Evolutionary conservation across 2,113 vertebrate genomes (phyloP), one percentile per base, ranked within the genome.

Genomic region (Bubalus kerabau): DNA sequence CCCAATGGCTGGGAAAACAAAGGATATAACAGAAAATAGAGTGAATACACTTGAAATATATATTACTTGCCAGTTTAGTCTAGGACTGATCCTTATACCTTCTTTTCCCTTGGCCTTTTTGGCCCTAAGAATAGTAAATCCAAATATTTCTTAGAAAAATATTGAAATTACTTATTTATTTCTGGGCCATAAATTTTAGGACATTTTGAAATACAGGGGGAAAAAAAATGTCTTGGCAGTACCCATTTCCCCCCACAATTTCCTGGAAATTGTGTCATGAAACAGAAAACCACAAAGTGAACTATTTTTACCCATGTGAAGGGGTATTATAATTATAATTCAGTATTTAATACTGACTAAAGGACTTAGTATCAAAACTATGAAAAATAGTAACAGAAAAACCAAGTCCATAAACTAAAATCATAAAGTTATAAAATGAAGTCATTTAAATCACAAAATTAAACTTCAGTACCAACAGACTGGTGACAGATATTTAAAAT

Each of bases 191-290:
- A 62, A 93, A 96, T 71, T 95, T 94, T 86, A 95, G 76, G 71
- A 59, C 50, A 92, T 88, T 64, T 59, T 96, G 62, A 97, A 95
- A 60, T 91, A 14, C 8, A 32, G 8, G 40, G 56, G 48, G 30
- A 10, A 60, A 71, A 80, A 78, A 86, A 93, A 46, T 48, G 32
- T 88, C 23, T 86, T 97, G 95, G 95, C 86, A 98, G 52, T 94
- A 82, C 16, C 21, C 91, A 91, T 15, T 26, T 40, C 10, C 4
- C 92, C 16, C 36, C 56, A 95, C 16, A 60, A 91, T 83, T 98
- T 98, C 92, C 93, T 97, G 94, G 57, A 97, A 98, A 97, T 93
- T 95, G 60, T 95, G 87, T 95, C 86, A 93, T 89, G 86, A 96
- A 93, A 86, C 78, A 94, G 40, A 96, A 98, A 97, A 93, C 85